A percentile compares a stretch with the other conserved stretches of the same genome.
Evolutionary conservation across 2,888 invertebrate species (phyloP).

Genomic region (Conchocele bisecta): DNA sequence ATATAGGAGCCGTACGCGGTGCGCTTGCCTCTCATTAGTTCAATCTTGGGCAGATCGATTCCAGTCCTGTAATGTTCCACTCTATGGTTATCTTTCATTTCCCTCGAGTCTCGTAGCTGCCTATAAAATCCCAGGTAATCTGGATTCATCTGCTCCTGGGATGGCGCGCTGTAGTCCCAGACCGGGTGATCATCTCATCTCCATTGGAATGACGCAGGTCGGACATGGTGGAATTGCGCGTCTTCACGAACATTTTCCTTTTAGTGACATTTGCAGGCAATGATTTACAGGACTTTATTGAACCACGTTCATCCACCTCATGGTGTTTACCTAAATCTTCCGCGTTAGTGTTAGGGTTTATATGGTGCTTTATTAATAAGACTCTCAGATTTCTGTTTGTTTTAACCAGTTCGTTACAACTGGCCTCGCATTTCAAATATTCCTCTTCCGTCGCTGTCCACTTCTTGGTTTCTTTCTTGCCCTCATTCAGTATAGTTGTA

Average conservation of each 20-base stretch:
- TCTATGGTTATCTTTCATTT: conserved; percentile 1
- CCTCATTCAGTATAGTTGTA: conserved; percentile 6
- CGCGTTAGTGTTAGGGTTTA: conserved; percentile 40
- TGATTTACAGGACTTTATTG: conserved; percentile 9
- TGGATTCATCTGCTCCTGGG: conserved; percentile 39
- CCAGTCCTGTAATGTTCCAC: conserved; percentile 29
- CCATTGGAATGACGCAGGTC: too few species aligned
- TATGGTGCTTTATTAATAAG: conserved; percentile 39
- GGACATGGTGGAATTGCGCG: conserved; percentile 16
- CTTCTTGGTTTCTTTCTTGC: conserved; percentile 30
- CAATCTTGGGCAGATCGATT: conserved; percentile 28
- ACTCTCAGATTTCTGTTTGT: conserved; percentile 34
- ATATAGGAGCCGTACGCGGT: too few species aligned
- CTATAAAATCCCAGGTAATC: conserved; percentile 45
- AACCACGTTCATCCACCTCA: background rate
- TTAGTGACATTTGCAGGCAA: conserved; percentile 14
- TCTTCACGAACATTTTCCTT: conserved; percentile 20
- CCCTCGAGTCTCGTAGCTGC: conserved; percentile 1
- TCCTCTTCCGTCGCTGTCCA: conserved; percentile 36
- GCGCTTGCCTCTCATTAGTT: background rate
- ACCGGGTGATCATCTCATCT: too few species aligned
- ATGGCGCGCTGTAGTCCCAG: too few species aligned
- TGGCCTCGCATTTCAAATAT: conserved; percentile 21
- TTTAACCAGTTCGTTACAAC: conserved; percentile 13
- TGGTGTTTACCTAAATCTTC: conserved; percentile 16